These are phyloP conservation scores for Drosophila pectinifera DNA, from an alignment of 1,140 invertebrate species.

Conservation along the genomic window DNA sequence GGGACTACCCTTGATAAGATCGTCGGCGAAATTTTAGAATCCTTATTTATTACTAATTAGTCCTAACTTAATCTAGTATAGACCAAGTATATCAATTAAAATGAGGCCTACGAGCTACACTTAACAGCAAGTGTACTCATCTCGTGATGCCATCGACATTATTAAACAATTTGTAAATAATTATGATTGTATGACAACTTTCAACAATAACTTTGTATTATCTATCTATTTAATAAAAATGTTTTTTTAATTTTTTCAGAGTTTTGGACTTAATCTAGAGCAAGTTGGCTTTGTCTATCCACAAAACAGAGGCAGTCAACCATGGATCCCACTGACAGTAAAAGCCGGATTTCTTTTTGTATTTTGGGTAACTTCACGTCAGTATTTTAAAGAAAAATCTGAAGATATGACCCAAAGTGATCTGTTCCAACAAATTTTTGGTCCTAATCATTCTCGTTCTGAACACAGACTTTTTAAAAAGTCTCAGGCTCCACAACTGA, in stretches of 20 bases:
- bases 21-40: no score
- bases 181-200: no score
- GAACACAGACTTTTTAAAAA: slow-evolving; percentile 85
- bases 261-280: slow-evolving; percentile 88
- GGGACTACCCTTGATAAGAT: no score
- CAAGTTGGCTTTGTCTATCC: slow-evolving; percentile 95
- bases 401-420: slow-evolving; percentile 86
- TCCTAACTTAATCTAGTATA: no score
- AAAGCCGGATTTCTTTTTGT: slow-evolving; percentile 96
- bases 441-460: slow-evolving; percentile 87
- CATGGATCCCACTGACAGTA: slow-evolving; percentile 91
- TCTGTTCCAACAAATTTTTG: slow-evolving; percentile 89
- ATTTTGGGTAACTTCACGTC: slow-evolving; percentile 97
- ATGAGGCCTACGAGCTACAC: no score
- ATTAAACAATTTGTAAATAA: no score
- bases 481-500: slow-evolving; percentile 84
- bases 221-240: not conserved
- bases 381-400: slow-evolving; percentile 92
- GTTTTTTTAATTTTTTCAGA: slow-evolving; percentile 39
- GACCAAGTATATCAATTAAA: no score
- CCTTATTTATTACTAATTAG: no score
- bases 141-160: no score
- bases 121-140: no score
- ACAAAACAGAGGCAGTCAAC: slow-evolving; percentile 85
- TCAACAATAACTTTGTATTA: no score